Conservation (phyloP, 2,888 invertebrate species). For the Limnephilus auricula region DNA sequence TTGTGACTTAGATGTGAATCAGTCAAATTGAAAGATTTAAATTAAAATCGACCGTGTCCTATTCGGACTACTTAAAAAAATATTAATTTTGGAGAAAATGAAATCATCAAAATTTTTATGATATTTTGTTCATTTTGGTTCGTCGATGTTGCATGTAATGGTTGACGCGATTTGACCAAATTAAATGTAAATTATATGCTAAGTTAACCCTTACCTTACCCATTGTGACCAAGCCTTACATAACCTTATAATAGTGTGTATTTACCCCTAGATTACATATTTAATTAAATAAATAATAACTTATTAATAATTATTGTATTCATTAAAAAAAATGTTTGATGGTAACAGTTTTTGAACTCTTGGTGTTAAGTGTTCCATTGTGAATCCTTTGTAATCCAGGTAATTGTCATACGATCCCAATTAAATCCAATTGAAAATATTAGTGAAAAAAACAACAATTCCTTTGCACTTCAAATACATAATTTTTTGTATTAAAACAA, state of each 20-base stretch:
- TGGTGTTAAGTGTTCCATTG: conserved; percentile 11
- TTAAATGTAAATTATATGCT: conserved; percentile 43
- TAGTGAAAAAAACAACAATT: not conserved
- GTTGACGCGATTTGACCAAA: conserved; percentile 31
- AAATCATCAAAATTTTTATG: not conserved
- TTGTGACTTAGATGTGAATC: not conserved
- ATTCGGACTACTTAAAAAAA: not conserved
- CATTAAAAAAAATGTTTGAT: conserved; percentile 27
- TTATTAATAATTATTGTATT: not conserved
- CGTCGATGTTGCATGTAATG: conserved; percentile 21
- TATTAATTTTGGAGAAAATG: not conserved
- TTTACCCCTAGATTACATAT: conserved; percentile 6
- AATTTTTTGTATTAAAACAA: not conserved
- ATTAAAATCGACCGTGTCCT: not conserved
- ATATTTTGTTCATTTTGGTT: not conserved
- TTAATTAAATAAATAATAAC: not conserved
- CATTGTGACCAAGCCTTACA: conserved; percentile 53
- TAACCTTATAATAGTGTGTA: conserved; percentile 35
- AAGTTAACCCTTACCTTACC: conserved; percentile 36
- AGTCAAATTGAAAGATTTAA: not conserved
- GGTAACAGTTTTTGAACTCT: conserved; percentile 30
- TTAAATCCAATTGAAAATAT: not conserved
- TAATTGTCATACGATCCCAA: not conserved
- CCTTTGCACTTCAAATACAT: not conserved
- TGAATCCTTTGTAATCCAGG: not conserved